Percentiles rank a stretch among this genome's conserved stretches.
These are phyloP conservation scores for Galendromus occidentalis DNA, from an alignment of 1,140 invertebrate genomes.

Conservation along the genomic window DNA sequence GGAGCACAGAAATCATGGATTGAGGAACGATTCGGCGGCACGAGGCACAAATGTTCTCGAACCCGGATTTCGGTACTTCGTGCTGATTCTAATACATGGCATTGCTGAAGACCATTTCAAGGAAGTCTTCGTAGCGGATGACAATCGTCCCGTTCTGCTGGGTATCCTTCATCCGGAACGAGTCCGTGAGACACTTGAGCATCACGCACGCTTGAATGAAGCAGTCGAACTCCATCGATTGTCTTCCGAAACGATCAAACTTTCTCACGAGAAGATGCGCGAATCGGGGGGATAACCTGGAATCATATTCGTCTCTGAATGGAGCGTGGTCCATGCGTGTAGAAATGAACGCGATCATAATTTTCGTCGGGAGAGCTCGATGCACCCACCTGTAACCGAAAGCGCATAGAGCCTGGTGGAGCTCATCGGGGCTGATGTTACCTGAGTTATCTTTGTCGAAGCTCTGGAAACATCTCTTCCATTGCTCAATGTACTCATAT, in stretches of 20 bases:
- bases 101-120: slow-evolving; percentile 9
- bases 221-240: slow-evolving; percentile 29
- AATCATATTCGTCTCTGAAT: neutral
- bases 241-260: slow-evolving; percentile 24
- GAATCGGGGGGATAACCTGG: slow-evolving; percentile 27
- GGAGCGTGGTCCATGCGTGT: neutral
- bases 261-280: slow-evolving; percentile 24
- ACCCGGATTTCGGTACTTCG: too few relatives aligned
- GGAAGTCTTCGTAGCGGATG: slow-evolving; percentile 15
- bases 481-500: slow-evolving; percentile 71
- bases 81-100: neutral
- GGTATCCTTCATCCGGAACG: slow-evolving; percentile 14
- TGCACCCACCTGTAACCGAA: slow-evolving; percentile 29
- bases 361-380: too few relatives aligned
- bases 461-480: slow-evolving; percentile 35
- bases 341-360: neutral
- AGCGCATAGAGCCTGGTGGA: slow-evolving; percentile 26
- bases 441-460: slow-evolving; percentile 30
- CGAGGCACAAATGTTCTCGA: too few relatives aligned
- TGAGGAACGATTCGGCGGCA: too few relatives aligned
- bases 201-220: slow-evolving; percentile 32
- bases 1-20: too few relatives aligned
- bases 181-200: slow-evolving; percentile 15
- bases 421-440: slow-evolving; percentile 28
- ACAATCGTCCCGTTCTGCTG: slow-evolving; percentile 2